phyloP scores from a whole-genome alignment of 1,140 invertebrate genomes.

The Varroa destructor region DNA sequence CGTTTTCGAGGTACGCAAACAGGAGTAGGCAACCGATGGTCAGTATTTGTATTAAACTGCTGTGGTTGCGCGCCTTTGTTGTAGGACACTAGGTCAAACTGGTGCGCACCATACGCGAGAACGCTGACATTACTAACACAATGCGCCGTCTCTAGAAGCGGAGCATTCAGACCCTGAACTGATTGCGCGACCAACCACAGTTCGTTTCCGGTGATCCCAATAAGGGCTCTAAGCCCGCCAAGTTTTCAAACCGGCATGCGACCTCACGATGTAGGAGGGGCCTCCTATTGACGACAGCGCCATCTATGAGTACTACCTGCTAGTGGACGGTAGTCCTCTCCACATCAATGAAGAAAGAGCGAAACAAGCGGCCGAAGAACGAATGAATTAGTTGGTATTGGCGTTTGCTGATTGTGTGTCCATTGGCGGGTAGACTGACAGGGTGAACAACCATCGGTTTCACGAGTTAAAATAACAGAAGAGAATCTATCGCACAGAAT shows the following conservation, averaged over 20 bases:
- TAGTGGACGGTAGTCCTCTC: not conserved
- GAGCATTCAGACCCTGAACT: not conserved
- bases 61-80: too few relatives aligned
- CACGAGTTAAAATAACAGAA: not conserved
- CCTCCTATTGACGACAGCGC: not conserved
- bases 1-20: too few relatives aligned
- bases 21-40: too few relatives aligned
- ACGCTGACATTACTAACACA: too few relatives aligned
- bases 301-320: slow-evolving; percentile 27
- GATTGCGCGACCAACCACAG: slow-evolving; percentile 10
- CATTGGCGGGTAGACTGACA: not conserved
- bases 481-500: too few relatives aligned
- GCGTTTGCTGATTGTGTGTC: not conserved
- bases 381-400: not conserved
- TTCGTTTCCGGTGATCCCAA: slow-evolving; percentile 8
- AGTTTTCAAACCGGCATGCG: not conserved
- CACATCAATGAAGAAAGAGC: not conserved
- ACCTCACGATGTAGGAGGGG: slow-evolving; percentile 1
- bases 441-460: not conserved
- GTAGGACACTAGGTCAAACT: too few relatives aligned
- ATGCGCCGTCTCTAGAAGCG: too few relatives aligned
- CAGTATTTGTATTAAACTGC: too few relatives aligned
- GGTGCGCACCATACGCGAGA: too few relatives aligned
- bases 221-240: not conserved
- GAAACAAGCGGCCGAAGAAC: not conserved